These are phyloP conservation scores for Zaprionus nigranus DNA, from an alignment of 1,140 invertebrate species.

Conservation along the genomic window DNA sequence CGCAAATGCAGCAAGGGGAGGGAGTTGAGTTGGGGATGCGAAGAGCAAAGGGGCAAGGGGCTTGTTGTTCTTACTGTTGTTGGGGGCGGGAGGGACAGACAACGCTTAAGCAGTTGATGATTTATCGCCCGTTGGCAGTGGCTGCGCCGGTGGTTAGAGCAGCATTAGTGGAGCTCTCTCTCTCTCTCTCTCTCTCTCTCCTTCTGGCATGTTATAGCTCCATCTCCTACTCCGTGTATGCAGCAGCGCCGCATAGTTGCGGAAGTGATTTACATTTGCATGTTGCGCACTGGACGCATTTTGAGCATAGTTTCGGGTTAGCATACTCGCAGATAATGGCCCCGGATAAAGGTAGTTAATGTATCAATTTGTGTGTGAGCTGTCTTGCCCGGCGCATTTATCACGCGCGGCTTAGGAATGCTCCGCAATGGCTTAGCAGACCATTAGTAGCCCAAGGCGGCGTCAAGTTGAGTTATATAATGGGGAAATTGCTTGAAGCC, in stretches of 20 bases:
- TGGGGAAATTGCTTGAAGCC: not conserved
- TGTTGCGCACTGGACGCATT: constrained; percentile 71
- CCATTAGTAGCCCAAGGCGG: constrained; percentile 10
- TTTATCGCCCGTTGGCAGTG: constrained; percentile 72
- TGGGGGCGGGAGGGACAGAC: constrained; percentile 34
- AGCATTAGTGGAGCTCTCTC: constrained; percentile 28
- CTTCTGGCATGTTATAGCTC: not conserved
- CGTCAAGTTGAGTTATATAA: not conserved
- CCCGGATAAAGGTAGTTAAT: constrained; percentile 79
- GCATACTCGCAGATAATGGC: constrained; percentile 65
- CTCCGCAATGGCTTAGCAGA: constrained; percentile 19
- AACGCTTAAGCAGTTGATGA: constrained; percentile 79
- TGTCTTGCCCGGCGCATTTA: constrained; percentile 23
- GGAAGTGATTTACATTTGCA: constrained; percentile 81
- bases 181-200: not conserved
- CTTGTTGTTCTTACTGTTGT: constrained; percentile 9
- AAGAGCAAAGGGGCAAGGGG: not conserved
- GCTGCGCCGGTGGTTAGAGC: constrained; percentile 37
- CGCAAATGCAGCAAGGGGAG: constrained; percentile 30
- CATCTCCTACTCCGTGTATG: not conserved
- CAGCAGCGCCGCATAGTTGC: constrained; percentile 23
- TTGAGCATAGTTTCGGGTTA: constrained; percentile 72
- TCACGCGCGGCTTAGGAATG: constrained; percentile 20
- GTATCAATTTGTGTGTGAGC: constrained; percentile 63
- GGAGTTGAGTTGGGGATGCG: not conserved